phyloP scores from a whole-genome alignment of 64 coral and sea anemone species.

The Dendronephthya gigantea region DNA sequence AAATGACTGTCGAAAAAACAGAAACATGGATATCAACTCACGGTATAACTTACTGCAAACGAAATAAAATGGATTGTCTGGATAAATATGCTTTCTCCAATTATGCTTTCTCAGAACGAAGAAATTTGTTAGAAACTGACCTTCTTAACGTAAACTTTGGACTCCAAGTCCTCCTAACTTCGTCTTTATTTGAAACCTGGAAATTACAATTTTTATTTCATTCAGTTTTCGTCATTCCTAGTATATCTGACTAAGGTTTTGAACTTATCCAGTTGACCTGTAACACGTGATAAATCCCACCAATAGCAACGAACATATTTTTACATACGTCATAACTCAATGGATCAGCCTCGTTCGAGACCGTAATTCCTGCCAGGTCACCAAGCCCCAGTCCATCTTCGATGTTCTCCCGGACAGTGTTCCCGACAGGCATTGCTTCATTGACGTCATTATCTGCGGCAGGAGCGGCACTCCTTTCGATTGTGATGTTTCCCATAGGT shows the following conservation, averaged over 20 bases:
- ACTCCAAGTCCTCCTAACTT: slow-evolving; percentile 93
- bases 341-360: slow-evolving; percentile 87
- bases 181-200: slow-evolving; percentile 74
- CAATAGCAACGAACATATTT: too few species aligned
- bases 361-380: slow-evolving; percentile 83
- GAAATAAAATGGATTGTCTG: neutral
- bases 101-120: too few species aligned
- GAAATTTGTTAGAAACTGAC: neutral
- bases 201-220: neutral
- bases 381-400: slow-evolving; percentile 74
- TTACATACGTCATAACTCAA: slow-evolving; percentile 71
- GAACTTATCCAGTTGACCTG: neutral
- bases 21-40: neutral
- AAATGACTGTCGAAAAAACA: slow-evolving; percentile 85
- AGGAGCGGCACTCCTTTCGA: slow-evolving; percentile 36
- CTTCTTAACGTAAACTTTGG: slow-evolving; percentile 93
- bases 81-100: too few species aligned
- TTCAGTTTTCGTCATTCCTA: neutral
- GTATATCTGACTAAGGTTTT: neutral
- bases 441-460: slow-evolving; percentile 40
- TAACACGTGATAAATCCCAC: neutral
- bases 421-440: slow-evolving; percentile 29
- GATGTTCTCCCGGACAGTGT: slow-evolving; percentile 6
- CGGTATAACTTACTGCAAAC: neutral
- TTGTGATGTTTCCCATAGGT: slow-evolving; percentile 69